These are phyloP conservation scores for Alviniconcha strummeri DNA, from an alignment of 2,888 invertebrate genomes.

Conservation along the genomic window DNA sequence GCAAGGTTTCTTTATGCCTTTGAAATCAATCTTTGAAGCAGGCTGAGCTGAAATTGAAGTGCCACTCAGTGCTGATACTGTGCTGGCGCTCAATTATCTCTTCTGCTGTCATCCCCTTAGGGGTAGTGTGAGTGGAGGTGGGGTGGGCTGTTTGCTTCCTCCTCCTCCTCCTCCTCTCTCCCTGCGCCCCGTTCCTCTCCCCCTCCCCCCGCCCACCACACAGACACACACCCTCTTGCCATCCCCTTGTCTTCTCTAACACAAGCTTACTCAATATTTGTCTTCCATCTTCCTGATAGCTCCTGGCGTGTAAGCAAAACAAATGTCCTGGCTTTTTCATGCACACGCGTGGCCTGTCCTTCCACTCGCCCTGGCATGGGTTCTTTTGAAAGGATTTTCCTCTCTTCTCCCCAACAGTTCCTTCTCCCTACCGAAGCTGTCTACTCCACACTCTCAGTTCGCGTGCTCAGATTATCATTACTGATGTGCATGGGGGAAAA, in stretches of 20 bases:
- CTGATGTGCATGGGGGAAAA: conserved; percentile 3
- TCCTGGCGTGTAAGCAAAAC: conserved; percentile 5
- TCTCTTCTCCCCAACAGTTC: background rate
- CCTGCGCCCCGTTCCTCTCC: too few relatives aligned
- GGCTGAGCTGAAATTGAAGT: conserved; percentile 23
- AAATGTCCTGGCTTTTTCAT: conserved; percentile 8
- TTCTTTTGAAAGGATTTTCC: background rate
- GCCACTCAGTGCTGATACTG: conserved; percentile 18
- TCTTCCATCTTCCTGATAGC: conserved; percentile 15
- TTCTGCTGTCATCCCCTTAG: conserved; percentile 10
- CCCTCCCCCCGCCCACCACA: too few relatives aligned
- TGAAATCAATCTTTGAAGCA: conserved; percentile 28
- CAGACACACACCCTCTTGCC: too few relatives aligned
- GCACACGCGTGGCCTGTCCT: background rate
- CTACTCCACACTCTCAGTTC: background rate
- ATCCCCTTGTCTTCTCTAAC: background rate
- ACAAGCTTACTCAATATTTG: conserved; percentile 19
- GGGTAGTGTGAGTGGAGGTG: too few relatives aligned
- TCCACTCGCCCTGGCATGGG: background rate
- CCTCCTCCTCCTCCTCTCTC: background rate
- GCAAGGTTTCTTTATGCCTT: conserved; percentile 21
- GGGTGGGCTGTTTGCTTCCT: too few relatives aligned
- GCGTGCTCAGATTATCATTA: conserved; percentile 4
- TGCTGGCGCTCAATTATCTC: conserved; percentile 14
- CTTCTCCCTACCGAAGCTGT: background rate